Evolutionary conservation across 1,140 invertebrate species (phyloP).

Genomic region (Trichonephila clavipes): DNA sequence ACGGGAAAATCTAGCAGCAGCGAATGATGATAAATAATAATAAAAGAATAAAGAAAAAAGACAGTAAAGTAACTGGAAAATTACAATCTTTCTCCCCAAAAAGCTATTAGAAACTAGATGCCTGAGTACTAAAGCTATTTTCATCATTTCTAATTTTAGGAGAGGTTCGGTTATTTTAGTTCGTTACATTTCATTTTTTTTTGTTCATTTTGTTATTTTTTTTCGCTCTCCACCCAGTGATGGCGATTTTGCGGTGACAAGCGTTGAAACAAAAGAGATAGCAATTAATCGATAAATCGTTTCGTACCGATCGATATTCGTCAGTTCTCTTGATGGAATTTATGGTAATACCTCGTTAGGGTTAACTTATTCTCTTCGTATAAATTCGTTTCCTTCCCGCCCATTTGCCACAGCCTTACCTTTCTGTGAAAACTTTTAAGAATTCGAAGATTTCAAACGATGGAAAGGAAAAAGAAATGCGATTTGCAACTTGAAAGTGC

Average conservation of each 20-base stretch:
- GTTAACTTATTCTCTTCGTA: background rate
- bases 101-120: conserved; percentile 28
- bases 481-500: background rate
- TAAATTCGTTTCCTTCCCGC: background rate
- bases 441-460: background rate
- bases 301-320: conserved; percentile 5
- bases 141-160: conserved; percentile 43
- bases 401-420: background rate
- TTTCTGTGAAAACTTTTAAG: conserved; percentile 3
- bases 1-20: background rate
- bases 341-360: conserved; percentile 49
- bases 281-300: conserved; percentile 54
- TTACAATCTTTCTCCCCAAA: conserved; percentile 13
- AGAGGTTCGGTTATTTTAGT: background rate
- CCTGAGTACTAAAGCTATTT: background rate
- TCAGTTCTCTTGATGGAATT: conserved; percentile 33
- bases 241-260: conserved; percentile 43
- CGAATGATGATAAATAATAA: conserved; percentile 2
- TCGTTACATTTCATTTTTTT: background rate
- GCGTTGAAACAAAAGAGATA: conserved; percentile 48
- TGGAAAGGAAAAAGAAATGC: background rate
- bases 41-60: background rate
- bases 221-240: background rate
- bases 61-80: conserved; percentile 15
- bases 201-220: background rate